Evolutionary conservation across 64 coral and sea anemone species (phyloP), one percentile per base, ranked within the genome.

Genomic region (Anthopleura sola): DNA sequence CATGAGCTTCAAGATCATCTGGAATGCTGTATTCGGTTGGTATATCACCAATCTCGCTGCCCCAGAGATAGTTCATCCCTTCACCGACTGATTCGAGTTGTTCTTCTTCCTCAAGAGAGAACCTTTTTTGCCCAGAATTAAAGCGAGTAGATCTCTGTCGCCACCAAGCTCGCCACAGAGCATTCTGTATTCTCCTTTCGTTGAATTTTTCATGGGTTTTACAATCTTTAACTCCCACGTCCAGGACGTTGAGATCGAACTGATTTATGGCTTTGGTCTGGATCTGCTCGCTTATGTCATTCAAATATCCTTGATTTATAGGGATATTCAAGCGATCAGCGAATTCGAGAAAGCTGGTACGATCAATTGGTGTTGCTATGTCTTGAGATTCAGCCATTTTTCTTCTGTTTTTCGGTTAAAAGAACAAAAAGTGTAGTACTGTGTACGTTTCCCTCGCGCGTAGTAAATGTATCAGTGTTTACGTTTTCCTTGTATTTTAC

Each of bases 151-250:
- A 68, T 55, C 84, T 92, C 3, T 90, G 87, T 37, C 84, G 83
- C 94, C 94, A 97, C 94, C 94, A 97, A 0, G 84, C 87, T 84
- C 94, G 84, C 94, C 94, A 97, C 23, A 97, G 68, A 36, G 90
- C 94, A 85, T 97, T 92, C 37, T 97, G 94, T 68, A 92, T 55
- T 83, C 94, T 88, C 85, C 90, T 97, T 83, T 97, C 87, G n/a
- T 82, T 81, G 17, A 85, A 11, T 37, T 83, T 80, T 56, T 97
- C 90, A 87, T 82, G 88, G 21, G 78, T 49, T 56, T 57, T 57
- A 29, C 89, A 60, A 44, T 93, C 77, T 62, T 87, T 97, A 19
- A 97, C 36, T n/a, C 90, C 90, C 44, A 93, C 55, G 8, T 97
- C 90, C 57, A 97, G 49, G 2, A 71, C 90, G 1, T 90, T 44